Base-by-base conservation (phyloP, 2,797 vertebrate species). In the Cuculus canorus region DNA sequence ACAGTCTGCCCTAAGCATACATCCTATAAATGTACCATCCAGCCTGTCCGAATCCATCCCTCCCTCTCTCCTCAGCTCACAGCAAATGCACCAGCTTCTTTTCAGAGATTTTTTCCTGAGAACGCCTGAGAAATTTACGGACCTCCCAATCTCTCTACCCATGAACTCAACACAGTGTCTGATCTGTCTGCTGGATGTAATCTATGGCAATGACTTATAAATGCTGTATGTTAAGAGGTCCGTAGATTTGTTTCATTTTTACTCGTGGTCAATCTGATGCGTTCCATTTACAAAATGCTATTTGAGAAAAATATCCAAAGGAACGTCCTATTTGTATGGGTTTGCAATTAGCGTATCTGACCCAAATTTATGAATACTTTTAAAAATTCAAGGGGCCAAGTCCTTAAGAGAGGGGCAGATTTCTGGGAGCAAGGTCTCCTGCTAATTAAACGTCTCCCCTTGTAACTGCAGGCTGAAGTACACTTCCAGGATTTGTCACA, bases 161-260 rank as follows among this genome's bases (percentile, higher is more conserved):
- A 77, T 50, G 56, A 81, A 41, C 22, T 30, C 3, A 0, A 47
- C 21, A 3, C 0, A 1, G 16, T 3, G 1, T 30, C 45, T 47
- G 23, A 39, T 33, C 48, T 33, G 14, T 25, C 43, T 32, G n/a
- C 6, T 57, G 32, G 11, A 37, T 39, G 13, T 53, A 65, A 72
- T 10, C 70, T 23, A 28, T 1, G 1, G 56, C 53, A 66, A 21
- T 33, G 53, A 48, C 30, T 72, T 65, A 14, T n/a, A 81, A 25
- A 5, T 52, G 11, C 13, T n/a, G 4, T 15, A 19, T 21, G 24
- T 39, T 33, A 72, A 79, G 33, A 53, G 6, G 72, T 3, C 17
- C 16, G 3, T 27, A 70, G 24, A 43, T 9, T 6, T 4, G 0
- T 48, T 82, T 52, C 53, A 17, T 2, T 92, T 68, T 73, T 14